These are phyloP conservation scores for Ploceus nigricollis DNA, from an alignment of 2,113 vertebrate species.

Conservation along the genomic window DNA sequence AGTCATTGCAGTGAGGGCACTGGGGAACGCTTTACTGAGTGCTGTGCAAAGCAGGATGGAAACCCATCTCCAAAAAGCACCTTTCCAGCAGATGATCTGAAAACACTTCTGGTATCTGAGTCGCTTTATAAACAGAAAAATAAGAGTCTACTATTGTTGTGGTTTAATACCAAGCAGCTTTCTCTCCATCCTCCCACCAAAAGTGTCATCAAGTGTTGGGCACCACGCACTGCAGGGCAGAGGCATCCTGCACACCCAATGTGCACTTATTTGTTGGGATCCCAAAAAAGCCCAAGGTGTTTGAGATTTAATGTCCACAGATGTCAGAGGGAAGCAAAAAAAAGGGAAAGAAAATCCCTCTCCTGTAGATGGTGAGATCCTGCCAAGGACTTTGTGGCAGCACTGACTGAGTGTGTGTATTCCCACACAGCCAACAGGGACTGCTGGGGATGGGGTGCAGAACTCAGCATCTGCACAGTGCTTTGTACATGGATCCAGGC, in stretches of 20 bases:
- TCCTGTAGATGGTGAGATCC: neutral
- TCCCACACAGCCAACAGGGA: fast-evolving
- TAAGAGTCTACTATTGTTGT: neutral
- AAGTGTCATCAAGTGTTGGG: neutral
- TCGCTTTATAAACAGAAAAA: neutral
- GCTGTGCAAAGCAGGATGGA: neutral
- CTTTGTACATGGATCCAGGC: neutral
- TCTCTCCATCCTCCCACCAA: neutral
- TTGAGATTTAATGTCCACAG: neutral
- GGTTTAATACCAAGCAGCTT: neutral
- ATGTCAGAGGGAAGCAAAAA: neutral
- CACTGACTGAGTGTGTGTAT: neutral
- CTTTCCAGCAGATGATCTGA: neutral
- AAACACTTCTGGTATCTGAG: neutral
- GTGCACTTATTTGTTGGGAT: neutral
- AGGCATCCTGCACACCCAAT: neutral
- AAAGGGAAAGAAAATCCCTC: neutral
- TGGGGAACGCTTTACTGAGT: neutral
- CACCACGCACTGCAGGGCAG: neutral
- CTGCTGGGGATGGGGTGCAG: neutral
- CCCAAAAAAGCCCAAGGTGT: neutral
- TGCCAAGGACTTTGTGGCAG: neutral
- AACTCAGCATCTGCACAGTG: fast-evolving
- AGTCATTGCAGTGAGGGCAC: fast-evolving
- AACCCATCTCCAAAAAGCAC: neutral